Conservation (phyloP, 2,888 invertebrate genomes). For the Machimus atricapillus region DNA sequence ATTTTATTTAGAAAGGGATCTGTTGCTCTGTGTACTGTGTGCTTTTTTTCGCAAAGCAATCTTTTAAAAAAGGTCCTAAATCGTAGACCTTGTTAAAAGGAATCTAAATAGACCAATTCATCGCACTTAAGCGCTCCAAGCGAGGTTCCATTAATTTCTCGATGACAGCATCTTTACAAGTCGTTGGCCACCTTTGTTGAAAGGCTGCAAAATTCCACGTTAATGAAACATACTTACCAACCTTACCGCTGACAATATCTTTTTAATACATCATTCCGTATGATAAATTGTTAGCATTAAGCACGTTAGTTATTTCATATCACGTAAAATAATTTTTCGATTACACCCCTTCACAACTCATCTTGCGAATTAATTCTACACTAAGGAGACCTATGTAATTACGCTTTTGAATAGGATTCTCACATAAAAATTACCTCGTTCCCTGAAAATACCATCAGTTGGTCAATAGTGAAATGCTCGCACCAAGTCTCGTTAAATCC, state of each 20-base stretch:
- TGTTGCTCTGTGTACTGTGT: neutral
- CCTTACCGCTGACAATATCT: neutral
- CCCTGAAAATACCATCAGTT: neutral
- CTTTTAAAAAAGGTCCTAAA: neutral
- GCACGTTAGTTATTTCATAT: neutral
- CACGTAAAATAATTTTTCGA: neutral
- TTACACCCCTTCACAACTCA: neutral
- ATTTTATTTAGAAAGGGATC: neutral
- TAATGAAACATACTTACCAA: neutral
- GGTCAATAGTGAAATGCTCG: neutral
- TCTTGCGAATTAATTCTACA: neutral
- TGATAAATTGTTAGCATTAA: neutral
- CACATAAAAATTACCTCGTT: neutral
- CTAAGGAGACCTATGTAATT: neutral
- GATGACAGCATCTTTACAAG: neutral
- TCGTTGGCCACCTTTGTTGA: neutral
- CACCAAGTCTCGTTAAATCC: neutral
- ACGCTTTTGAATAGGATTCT: neutral
- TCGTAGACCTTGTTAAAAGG: neutral
- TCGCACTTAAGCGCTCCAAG: neutral
- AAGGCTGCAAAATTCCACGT: neutral
- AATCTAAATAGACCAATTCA: neutral
- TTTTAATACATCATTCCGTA: neutral
- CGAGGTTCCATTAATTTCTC: neutral
- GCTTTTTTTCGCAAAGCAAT: neutral